Conservation (phyloP, 2,888 invertebrate genomes). For the Lithophane semibrunnea region DNA sequence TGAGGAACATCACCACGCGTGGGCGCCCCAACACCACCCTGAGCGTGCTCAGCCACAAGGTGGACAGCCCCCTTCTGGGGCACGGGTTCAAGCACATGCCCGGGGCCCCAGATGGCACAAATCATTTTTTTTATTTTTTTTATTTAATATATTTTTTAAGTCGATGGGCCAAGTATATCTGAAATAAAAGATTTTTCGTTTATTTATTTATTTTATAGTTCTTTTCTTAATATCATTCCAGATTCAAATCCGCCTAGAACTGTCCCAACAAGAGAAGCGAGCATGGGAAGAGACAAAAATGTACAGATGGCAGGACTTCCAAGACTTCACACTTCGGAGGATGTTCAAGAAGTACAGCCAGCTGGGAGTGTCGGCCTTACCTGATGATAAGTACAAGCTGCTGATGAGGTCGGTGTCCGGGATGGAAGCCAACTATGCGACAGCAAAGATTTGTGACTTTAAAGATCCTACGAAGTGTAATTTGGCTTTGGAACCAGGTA, state of each 20-base stretch:
- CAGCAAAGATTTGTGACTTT: conserved; percentile 94
- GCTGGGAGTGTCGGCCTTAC: conserved; percentile 93
- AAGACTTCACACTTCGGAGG: conserved; percentile 92
- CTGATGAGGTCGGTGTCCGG: conserved; percentile 92
- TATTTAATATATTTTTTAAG: too few relatives aligned
- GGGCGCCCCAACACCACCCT: too few relatives aligned
- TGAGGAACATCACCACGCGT: too few relatives aligned
- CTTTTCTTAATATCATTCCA: conserved; percentile 66
- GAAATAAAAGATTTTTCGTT: too few relatives aligned
- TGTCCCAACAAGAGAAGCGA: conserved; percentile 90
- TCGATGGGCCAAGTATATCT: too few relatives aligned
- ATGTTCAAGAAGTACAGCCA: conserved; percentile 94
- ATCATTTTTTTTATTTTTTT: too few relatives aligned
- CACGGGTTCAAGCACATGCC: too few relatives aligned
- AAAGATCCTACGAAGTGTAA: conserved; percentile 92
- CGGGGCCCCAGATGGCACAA: too few relatives aligned
- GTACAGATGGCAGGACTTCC: conserved; percentile 93
- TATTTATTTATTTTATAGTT: too few relatives aligned
- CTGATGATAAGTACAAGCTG: conserved; percentile 92
- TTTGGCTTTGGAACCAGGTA: conserved; percentile 93
- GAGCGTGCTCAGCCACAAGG: too few relatives aligned
- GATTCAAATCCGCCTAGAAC: conserved; percentile 83
- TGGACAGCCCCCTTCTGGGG: too few relatives aligned
- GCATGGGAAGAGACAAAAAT: conserved; percentile 92
- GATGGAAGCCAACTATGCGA: conserved; percentile 95